Evolutionary conservation across 2,797 vertebrate species (phyloP), one percentile per base, ranked within the genome.

Genomic region (Myiotriccus ornatus): DNA sequence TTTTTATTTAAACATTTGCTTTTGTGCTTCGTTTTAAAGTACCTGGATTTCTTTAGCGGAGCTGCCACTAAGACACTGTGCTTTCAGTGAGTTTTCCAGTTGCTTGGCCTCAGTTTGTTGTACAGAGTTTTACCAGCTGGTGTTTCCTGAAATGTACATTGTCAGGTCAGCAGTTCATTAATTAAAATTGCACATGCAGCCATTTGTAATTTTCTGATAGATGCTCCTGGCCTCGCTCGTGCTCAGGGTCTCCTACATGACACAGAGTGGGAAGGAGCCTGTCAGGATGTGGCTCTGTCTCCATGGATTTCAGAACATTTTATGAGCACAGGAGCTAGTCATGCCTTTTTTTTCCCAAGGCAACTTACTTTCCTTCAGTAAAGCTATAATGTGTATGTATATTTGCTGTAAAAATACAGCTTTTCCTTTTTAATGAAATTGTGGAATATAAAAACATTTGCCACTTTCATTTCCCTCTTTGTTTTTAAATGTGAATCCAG

Each of bases 101-200:
- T 92, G 55, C 92, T 88, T 91, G 68, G 73, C 76, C 79, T 90
- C 47, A 28, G 84, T 93, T 94, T 90, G 50, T 86, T 49, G 47
- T 50, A 86, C 67, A 49, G 73, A 85, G 47, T 90, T 96, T 93
- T 86, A 84, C 92, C 94, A 95, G 92, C 89, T 96, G 87, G 59
- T 76, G 79, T 90, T 95, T 91, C 82, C 71, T 76, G 82, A 78
- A 68, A 87, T 27, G 62, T 91, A 63, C 74, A 41, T 91, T 30
- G 24, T 88, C 87, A 76, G 91, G 85, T 93, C 95, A 88, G 12
- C 59, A 56, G 84, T 90, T 96, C 79, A 60, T 93, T 95, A 92
- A 95, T 93, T 95, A 91, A 92, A 92, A 81, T 85, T 65, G 92
- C 91, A 91, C 82, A 39, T 93, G 91, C 53, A 93, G 73, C 89